Conservation (phyloP, 2,113 vertebrate species). For the Gymnarchus niloticus region DNA sequence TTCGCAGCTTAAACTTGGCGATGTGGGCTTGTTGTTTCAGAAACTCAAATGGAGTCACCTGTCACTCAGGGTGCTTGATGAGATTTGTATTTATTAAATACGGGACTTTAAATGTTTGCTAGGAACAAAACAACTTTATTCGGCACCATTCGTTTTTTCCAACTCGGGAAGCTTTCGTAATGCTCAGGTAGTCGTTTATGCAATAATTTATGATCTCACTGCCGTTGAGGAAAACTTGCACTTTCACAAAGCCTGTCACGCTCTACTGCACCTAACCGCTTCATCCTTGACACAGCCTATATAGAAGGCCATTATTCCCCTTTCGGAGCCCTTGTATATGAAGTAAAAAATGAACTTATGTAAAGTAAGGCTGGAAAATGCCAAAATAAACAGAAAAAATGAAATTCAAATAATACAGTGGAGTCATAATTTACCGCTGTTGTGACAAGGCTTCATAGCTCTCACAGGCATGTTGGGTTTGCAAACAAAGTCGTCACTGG, state of each 20-base stretch:
- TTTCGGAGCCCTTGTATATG: not conserved
- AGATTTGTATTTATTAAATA: slow-evolving; percentile 10
- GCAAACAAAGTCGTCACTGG: not conserved
- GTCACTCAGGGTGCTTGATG: not conserved
- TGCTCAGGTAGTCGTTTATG: not conserved
- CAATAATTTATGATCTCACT: not conserved
- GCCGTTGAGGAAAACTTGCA: not conserved
- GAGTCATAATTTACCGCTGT: not conserved
- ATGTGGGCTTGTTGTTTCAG: not conserved
- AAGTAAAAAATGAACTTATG: slow-evolving; percentile 4
- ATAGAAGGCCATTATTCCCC: not conserved
- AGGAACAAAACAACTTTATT: not conserved
- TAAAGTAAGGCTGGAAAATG: not conserved
- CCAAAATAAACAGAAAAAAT: not conserved
- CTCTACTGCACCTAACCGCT: not conserved
- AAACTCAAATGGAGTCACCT: not conserved
- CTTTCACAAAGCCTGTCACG: slow-evolving; percentile 13
- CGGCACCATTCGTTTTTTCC: not conserved
- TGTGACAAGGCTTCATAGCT: not conserved
- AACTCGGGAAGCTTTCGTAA: not conserved
- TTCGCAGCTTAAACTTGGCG: not conserved
- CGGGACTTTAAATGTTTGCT: not conserved
- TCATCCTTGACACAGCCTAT: not conserved
- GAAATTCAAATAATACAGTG: not conserved
- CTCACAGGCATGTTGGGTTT: not conserved